These are phyloP conservation scores for Coronaproctus castanopsis DNA, from an alignment of 2,888 invertebrate species.

Conservation along the genomic window DNA sequence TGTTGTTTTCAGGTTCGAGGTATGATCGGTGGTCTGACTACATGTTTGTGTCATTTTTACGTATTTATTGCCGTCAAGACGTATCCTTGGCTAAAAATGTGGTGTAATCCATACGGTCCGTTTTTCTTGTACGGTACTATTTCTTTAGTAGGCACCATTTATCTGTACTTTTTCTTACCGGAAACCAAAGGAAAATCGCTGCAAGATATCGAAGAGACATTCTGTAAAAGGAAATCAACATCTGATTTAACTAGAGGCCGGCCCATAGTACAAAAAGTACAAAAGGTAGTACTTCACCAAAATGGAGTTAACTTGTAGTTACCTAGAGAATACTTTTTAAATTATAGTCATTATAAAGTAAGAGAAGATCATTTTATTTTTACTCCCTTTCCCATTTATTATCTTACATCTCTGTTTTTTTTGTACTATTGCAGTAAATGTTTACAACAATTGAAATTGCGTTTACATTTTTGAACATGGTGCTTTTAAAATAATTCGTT, in stretches of 20 bases:
- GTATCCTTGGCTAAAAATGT: constrained; percentile 34
- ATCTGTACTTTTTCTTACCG: constrained; percentile 42
- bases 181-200: constrained; percentile 46
- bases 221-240: neutral
- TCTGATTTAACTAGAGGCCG: neutral
- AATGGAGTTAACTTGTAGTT: neutral
- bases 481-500: too few relatives aligned
- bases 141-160: constrained; percentile 35
- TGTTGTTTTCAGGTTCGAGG: constrained; percentile 36
- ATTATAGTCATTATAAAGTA: neutral
- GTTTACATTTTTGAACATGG: too few relatives aligned
- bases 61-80: constrained; percentile 48
- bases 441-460: too few relatives aligned
- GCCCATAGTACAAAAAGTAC: neutral
- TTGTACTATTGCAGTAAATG: too few relatives aligned
- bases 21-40: constrained; percentile 42
- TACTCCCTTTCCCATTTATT: too few relatives aligned
- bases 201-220: constrained; percentile 42
- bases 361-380: too few relatives aligned
- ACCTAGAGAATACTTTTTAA: neutral
- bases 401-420: too few relatives aligned
- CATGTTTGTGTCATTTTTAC: constrained; percentile 40
- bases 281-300: neutral
- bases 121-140: constrained; percentile 40
- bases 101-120: constrained; percentile 36